Evolutionary conservation across 2,113 vertebrate species (phyloP).

Genomic region (Megatriorchis doriae): DNA sequence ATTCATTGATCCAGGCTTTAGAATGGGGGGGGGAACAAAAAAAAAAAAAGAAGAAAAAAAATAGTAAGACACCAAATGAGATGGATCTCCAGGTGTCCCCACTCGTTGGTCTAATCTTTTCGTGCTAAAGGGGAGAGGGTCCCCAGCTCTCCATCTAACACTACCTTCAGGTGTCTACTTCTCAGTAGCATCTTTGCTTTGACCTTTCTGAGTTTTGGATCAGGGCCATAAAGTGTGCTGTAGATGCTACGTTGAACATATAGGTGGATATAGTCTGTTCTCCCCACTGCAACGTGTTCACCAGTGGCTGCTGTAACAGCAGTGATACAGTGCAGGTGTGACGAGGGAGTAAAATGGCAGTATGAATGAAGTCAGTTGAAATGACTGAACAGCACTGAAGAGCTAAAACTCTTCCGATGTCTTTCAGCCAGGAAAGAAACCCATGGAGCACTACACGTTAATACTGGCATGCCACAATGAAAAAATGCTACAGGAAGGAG

Average conservation of each 20-base stretch:
- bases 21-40: not conserved
- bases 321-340: not conserved
- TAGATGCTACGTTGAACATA: not conserved
- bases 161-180: not conserved
- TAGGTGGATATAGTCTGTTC: not conserved
- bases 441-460: accelerated
- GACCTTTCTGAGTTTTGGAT: not conserved
- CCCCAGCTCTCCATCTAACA: not conserved
- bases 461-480: not conserved
- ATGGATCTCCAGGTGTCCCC: not conserved
- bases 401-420: not conserved
- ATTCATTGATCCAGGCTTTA: not conserved
- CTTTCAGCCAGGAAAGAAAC: not conserved
- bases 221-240: not conserved
- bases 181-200: not conserved
- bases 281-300: not conserved
- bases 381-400: not conserved
- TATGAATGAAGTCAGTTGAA: not conserved
- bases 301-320: not conserved
- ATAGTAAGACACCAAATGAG: not conserved
- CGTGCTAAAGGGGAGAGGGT: not conserved
- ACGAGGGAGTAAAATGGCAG: not conserved
- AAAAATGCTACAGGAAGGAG: not conserved
- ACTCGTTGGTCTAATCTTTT: not conserved
- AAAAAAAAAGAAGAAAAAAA: accelerated